Evolutionary conservation across 2,797 vertebrate species (phyloP), one percentile per base, ranked within the genome.

Genomic region (Meda fulgida): DNA sequence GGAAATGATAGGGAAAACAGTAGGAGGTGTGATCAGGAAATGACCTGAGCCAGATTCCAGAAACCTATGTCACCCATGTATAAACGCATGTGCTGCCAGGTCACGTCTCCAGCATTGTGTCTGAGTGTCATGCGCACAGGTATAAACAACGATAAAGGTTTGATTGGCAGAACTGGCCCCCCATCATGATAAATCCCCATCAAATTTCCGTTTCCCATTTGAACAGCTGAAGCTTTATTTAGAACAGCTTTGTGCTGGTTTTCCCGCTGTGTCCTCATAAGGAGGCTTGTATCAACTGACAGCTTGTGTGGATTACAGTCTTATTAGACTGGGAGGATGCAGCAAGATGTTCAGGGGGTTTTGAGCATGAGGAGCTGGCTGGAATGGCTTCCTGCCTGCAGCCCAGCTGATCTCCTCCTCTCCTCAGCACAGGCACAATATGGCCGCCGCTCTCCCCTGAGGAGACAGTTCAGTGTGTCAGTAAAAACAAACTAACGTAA

Each of bases 301-400:
- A 96, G 95, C 95, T 96, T 95, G 95, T 95, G 94, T 94, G 95
- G 95, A 95, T 95, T 95, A 95, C 90, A 89, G 92, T 93, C 94
- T 95, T 95, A 94, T 96, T 95, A 95, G 93, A 94, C 92, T 92
- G 92, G 90, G 92, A 95, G 93, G 93, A 95, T 93, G 94, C 93
- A 88, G 93, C 95, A 96, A 95, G 93, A 95, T 95, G 94, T 94
- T 94, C 89, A 91, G 94, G 92, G 93, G 92, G 92, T 90, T 93
- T 91, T 93, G 91, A 94, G 93, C 92, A 92, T 91, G 90, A 92
- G 90, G 87, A 91, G 75, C 90, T 90, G 89, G 87, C 87, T 90
- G 85, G 84, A 87, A 92, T 95, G 95, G 94, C 94, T 23, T 90
- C 83, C 88, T 66, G 93, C 93, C 94, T 87, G 87, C 83, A 91